phyloP scores from a whole-genome alignment of 2,797 vertebrate genomes.

The Etheostoma perlongum region DNA sequence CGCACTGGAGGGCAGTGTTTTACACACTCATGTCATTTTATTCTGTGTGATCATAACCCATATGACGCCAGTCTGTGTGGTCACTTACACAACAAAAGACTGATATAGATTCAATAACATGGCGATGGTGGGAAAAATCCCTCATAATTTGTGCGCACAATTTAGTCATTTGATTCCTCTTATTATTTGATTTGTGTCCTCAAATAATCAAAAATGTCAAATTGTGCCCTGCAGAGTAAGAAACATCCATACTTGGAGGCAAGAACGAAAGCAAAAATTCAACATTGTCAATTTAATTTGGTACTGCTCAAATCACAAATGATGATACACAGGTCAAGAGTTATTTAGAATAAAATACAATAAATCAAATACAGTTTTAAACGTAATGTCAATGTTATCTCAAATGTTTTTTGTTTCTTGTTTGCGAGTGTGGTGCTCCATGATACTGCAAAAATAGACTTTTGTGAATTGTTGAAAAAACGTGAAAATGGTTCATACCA shows the following conservation, averaged over 20 bases:
- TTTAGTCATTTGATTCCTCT: not conserved
- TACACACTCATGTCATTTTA: conserved; percentile 47
- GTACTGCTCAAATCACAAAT: conserved; percentile 45
- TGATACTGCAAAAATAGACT: not conserved
- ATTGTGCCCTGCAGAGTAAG: not conserved
- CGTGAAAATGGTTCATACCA: not conserved
- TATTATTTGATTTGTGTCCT: conserved; percentile 3
- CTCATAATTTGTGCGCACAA: conserved; percentile 1
- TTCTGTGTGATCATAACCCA: conserved; percentile 76
- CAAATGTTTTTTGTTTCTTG: not conserved
- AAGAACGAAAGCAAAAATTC: conserved; percentile 16
- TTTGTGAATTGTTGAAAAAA: conserved; percentile 19
- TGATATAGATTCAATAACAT: conserved; percentile 7
- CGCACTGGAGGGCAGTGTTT: conserved; percentile 56
- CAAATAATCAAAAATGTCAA: not conserved
- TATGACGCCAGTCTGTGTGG: conserved; percentile 41
- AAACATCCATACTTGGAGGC: not conserved
- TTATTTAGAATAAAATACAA: conserved; percentile 30
- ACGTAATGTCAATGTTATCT: conserved; percentile 17
- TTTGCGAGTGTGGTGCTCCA: not conserved
- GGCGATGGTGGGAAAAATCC: not conserved
- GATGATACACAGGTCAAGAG: conserved; percentile 42
- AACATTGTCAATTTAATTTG: conserved; percentile 58
- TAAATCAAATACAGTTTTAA: conserved; percentile 40
- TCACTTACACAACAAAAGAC: conserved; percentile 36